Percentiles rank a stretch among this genome's conserved stretches.
Conservation (phyloP, 2,797 vertebrate species). For the Fratercula arctica region DNA sequence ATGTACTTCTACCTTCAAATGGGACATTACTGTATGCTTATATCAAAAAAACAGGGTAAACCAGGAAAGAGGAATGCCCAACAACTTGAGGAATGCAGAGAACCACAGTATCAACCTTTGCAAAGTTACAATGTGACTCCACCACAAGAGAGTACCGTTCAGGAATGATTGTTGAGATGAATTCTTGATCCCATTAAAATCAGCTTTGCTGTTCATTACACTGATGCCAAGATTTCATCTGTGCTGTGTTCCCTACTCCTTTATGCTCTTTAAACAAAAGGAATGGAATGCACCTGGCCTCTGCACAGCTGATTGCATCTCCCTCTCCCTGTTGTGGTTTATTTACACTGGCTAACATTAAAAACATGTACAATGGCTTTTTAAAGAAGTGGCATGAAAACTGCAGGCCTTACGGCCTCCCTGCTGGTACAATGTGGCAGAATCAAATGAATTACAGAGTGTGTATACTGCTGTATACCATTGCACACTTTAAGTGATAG, state of each 20-base stretch:
- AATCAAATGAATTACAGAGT: fast-evolving
- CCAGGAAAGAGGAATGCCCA: not conserved
- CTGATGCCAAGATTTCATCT: not conserved
- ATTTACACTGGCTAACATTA: not conserved
- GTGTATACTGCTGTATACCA: not conserved
- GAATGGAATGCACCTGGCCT: not conserved
- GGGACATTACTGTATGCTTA: not conserved
- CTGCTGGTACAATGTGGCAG: not conserved
- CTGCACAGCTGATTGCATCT: not conserved
- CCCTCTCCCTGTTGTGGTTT: not conserved
- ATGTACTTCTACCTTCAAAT: not conserved
- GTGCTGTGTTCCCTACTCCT: fast-evolving
- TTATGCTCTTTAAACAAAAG: not conserved
- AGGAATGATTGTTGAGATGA: not conserved
- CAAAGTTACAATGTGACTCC: fast-evolving
- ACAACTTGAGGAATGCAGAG: not conserved
- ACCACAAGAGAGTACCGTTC: not conserved
- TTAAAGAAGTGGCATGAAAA: not conserved
- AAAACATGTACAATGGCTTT: not conserved
- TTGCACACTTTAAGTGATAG: not conserved
- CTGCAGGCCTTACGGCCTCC: not conserved
- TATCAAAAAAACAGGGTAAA: not conserved
- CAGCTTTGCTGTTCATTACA: not conserved
- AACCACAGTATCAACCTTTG: not conserved
- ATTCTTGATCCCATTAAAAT: not conserved